A percentile compares a stretch with the other conserved stretches of the same genome.
Evolutionary conservation across 2,888 invertebrate species (phyloP).

Genomic region (Choreutis nemorana): DNA sequence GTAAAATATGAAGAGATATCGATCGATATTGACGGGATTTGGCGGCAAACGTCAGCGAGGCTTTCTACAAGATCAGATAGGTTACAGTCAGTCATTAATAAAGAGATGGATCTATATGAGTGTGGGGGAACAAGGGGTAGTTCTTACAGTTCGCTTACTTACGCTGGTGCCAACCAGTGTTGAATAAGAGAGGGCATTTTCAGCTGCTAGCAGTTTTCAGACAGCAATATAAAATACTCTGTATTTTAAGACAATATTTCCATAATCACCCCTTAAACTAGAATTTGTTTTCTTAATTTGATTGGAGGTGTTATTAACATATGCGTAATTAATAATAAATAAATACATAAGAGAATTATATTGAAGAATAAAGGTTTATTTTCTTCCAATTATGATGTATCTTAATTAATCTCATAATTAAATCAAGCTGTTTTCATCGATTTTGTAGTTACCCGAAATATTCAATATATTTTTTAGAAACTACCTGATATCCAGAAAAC

Average conservation of each 20-base stretch:
- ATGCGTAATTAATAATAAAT: too few relatives aligned
- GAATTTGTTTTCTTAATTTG: too few relatives aligned
- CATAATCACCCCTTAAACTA: slow-evolving; percentile 6
- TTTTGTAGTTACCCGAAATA: slow-evolving; percentile 2
- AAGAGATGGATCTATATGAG: slow-evolving; percentile 5
- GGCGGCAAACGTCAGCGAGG: too few relatives aligned
- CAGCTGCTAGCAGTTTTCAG: slow-evolving; percentile 10
- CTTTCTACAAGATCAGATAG: slow-evolving; percentile 3
- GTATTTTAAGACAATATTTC: slow-evolving; percentile 12
- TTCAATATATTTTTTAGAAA: slow-evolving; percentile 1
- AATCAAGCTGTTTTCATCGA: slow-evolving; percentile 2
- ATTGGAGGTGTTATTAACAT: too few relatives aligned
- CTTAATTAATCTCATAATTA: slow-evolving; percentile 6
- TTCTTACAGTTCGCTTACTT: slow-evolving; percentile 9
- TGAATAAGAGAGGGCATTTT: slow-evolving; percentile 12
- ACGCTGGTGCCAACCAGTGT: slow-evolving; percentile 12
- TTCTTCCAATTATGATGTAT: slow-evolving; percentile 1
- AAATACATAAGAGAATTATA: neutral
- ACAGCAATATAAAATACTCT: slow-evolving; percentile 9
- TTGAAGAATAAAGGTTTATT: slow-evolving; percentile 2
- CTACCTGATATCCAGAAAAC: slow-evolving; percentile 1
- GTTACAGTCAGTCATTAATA: slow-evolving; percentile 5
- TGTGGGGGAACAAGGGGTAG: slow-evolving; percentile 5
- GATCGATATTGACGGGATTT: too few relatives aligned
- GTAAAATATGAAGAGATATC: too few relatives aligned